Base-by-base conservation (phyloP, 2,113 vertebrate genomes). In the Platysternon megacephalum region DNA sequence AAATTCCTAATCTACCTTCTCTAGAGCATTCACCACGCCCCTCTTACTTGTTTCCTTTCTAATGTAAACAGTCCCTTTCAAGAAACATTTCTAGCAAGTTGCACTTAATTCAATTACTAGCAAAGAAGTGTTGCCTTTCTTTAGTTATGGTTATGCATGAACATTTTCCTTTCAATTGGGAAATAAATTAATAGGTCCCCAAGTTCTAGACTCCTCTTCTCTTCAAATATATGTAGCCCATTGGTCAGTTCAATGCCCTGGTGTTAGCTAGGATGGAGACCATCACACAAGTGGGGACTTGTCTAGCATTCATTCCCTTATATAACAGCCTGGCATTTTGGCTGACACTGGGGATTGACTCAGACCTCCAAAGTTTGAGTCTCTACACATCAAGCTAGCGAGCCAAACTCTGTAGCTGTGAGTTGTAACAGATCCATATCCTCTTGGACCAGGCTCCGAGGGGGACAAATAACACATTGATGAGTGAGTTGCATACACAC, bases 211-310 rank as follows among this genome's bases (percentile, higher is more conserved):
- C 42, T 49, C 83, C 90, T 86, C 91, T 89, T 68, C 49, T 87
- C 84, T 92, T 85, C 87, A 79, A 26, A 58, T 92, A 80, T 91
- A 93, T 96, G 53, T 76, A 88, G 72, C 46, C 49, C 90, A 81
- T 95, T 97, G 88, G 91, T 95, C 92, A 39, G 42, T n/a, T 93
- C 39, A 21, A 44, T 84, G 24, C 42, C 91, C 89, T 88, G 85
- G 92, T 97, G 94, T 82, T 79, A 95, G 84, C 82, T 88, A 79
- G 0, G 82, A 94, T n/a, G 89, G 85, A 97, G 95, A 84, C 24
- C 85, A 76, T 81, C 3, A 0, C 87, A 79, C 51, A 3, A 2
- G 74, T 79, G 58, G 86, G 82, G 87, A 88, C 46, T 92, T 1
- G 1, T 24, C 82, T 68, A 44, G 92, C 68, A 88, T 35, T 48